phyloP scores from a whole-genome alignment of 1,140 invertebrate genomes.

The Dolichoris vasculosae region DNA sequence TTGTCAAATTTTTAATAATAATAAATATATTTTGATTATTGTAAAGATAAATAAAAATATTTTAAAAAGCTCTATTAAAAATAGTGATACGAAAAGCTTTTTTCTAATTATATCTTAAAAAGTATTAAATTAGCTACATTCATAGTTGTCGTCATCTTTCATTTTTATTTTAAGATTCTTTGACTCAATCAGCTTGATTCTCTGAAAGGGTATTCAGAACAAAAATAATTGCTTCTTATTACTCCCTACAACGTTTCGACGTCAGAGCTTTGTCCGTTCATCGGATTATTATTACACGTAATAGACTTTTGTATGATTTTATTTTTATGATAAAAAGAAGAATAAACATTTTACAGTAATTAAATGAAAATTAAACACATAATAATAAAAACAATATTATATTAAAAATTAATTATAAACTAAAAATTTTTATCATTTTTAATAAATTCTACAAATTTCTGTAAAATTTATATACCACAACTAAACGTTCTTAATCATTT shows the following conservation, averaged over 20 bases:
- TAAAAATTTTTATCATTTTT: constrained; percentile 34
- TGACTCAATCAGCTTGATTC: constrained; percentile 49
- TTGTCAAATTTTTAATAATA: neutral
- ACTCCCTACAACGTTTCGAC: constrained; percentile 49
- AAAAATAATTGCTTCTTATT: constrained; percentile 50
- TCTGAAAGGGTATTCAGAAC: constrained; percentile 50
- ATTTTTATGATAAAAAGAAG: constrained; percentile 51
- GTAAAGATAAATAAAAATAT: constrained; percentile 4
- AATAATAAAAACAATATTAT: neutral
- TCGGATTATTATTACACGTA: constrained; percentile 52
- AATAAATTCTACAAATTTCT: constrained; percentile 37
- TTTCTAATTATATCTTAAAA: constrained; percentile 43
- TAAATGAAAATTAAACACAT: constrained; percentile 19
- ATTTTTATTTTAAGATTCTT: constrained; percentile 55
- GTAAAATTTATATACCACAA: neutral
- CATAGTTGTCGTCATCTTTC: constrained; percentile 46
- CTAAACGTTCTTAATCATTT: neutral
- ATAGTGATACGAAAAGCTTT: constrained; percentile 39
- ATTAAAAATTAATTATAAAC: neutral
- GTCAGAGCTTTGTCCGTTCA: constrained; percentile 52
- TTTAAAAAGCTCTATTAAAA: constrained; percentile 50
- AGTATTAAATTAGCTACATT: constrained; percentile 45
- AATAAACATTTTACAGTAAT: constrained; percentile 49
- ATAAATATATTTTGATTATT: neutral
- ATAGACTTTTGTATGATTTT: constrained; percentile 52